Conservation (phyloP, 2,888 invertebrate species). For the Cetonia aurata region DNA sequence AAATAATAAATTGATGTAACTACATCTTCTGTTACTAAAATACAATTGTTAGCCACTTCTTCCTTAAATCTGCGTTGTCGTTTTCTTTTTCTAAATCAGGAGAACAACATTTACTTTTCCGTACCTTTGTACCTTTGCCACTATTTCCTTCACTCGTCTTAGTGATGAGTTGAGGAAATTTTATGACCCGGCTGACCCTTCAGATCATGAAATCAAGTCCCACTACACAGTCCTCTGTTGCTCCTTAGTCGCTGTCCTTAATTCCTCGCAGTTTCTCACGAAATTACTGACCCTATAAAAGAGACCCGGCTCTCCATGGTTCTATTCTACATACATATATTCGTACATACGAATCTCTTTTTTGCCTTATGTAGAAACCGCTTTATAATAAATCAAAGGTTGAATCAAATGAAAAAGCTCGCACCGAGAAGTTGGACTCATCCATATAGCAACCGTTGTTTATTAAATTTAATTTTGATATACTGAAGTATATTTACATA, state of each 20-base stretch:
- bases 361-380: conserved; percentile 2
- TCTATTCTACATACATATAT: conserved; percentile 17
- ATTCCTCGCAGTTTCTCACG: conserved; percentile 32
- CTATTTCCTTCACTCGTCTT: neutral
- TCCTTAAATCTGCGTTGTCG: too few species aligned
- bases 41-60: too few species aligned
- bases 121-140: neutral
- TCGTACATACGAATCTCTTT: neutral
- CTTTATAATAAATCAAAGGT: conserved; percentile 12
- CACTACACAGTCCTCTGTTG: neutral
- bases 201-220: conserved; percentile 7
- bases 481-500: too few species aligned
- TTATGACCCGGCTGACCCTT: neutral
- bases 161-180: neutral
- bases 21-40: too few species aligned
- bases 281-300: conserved; percentile 34
- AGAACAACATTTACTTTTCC: too few species aligned
- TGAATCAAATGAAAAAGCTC: conserved; percentile 10
- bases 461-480: conserved; percentile 2
- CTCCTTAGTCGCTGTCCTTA: conserved; percentile 7
- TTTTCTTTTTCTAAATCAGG: too few species aligned
- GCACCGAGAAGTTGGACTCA: neutral
- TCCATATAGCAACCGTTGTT: neutral
- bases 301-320: conserved; percentile 17
- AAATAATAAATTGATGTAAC: too few species aligned